Evolutionary conservation across 2,888 invertebrate species (phyloP).

Genomic region (Diarsia mendica): DNA sequence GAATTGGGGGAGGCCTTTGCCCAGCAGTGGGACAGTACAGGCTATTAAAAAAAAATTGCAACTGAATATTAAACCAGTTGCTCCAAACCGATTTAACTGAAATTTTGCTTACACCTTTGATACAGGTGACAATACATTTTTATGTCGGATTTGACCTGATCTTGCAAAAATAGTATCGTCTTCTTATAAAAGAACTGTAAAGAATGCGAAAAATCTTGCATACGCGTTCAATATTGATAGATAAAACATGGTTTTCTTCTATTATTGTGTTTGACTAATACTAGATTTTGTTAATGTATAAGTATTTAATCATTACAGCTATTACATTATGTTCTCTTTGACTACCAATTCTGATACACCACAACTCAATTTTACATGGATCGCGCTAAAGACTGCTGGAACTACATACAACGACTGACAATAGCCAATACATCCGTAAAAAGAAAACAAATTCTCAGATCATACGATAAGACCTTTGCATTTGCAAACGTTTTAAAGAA

Average conservation of each 20-base stretch:
- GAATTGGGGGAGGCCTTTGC: too few relatives aligned
- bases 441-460: conserved; percentile 63
- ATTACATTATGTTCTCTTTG: background rate
- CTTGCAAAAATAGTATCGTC: background rate
- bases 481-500: conserved; percentile 69
- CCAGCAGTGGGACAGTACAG: too few relatives aligned
- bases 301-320: background rate
- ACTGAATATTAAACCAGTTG: background rate
- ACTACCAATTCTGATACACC: background rate
- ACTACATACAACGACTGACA: conserved; percentile 7
- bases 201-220: background rate
- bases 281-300: background rate
- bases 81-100: background rate
- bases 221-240: background rate
- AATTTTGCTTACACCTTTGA: background rate
- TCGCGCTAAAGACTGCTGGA: background rate
- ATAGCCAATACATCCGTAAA: conserved; percentile 39
- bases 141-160: background rate
- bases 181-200: background rate
- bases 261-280: background rate
- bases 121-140: background rate
- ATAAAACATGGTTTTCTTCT: background rate
- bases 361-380: background rate
- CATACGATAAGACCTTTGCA: conserved; percentile 60
- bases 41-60: too few relatives aligned